Percentiles rank a stretch among this genome's conserved stretches.
Evolutionary conservation across 2,888 invertebrate genomes (phyloP).

Genomic region (Campoletis raptor): DNA sequence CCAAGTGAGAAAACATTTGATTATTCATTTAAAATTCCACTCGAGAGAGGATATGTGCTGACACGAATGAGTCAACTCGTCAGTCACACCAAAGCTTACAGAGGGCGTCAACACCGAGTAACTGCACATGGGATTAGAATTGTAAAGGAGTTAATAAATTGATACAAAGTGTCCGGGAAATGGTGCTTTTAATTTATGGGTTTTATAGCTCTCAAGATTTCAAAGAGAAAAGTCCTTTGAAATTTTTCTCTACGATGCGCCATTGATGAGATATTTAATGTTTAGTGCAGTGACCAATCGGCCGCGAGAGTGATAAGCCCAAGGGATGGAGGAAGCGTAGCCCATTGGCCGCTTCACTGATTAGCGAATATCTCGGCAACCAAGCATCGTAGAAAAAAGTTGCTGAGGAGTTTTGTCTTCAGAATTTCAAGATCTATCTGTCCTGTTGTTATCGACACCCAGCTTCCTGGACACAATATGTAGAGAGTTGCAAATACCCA

Average conservation of each 20-base stretch:
- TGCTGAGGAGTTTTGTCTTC: background rate
- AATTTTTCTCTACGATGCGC: background rate
- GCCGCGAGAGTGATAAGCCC: background rate
- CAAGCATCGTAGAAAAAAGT: background rate
- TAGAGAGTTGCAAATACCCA: background rate
- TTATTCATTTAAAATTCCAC: slow-evolving; percentile 46
- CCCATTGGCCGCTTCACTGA: background rate
- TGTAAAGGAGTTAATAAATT: slow-evolving; percentile 1
- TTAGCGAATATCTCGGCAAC: background rate
- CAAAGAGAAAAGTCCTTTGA: background rate
- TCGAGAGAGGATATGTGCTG: background rate
- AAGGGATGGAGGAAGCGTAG: background rate
- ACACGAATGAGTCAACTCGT: slow-evolving; percentile 39
- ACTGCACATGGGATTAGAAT: slow-evolving; percentile 42
- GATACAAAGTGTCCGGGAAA: background rate
- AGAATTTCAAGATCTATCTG: background rate
- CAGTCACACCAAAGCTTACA: slow-evolving; percentile 16
- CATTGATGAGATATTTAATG: background rate
- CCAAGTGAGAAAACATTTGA: slow-evolving; percentile 51
- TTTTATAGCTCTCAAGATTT: background rate
- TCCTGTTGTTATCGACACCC: background rate
- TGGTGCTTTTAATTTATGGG: background rate
- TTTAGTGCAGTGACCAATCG: background rate
- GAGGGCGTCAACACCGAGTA: slow-evolving; percentile 57
- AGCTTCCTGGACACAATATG: background rate